A percentile compares a stretch with the other conserved stretches of the same genome.
Conservation (phyloP, 2,113 vertebrate genomes). For the Psammodynastes pulverulentus region DNA sequence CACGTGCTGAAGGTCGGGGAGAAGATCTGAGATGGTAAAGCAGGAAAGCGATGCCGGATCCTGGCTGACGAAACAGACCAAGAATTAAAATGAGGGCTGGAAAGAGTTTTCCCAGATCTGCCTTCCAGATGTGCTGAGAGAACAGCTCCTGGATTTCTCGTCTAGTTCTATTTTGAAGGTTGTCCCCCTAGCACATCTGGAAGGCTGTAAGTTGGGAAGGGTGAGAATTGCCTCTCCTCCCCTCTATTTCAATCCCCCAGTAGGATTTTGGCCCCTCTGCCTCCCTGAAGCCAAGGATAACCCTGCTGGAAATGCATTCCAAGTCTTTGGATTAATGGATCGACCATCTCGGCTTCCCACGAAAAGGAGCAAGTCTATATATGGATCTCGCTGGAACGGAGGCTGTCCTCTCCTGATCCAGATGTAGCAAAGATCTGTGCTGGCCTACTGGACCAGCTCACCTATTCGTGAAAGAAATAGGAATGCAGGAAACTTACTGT, state of each 20-base stretch:
- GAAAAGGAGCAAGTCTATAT: background rate
- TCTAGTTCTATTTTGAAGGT: background rate
- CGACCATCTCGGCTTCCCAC: background rate
- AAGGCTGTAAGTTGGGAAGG: background rate
- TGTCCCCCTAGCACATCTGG: background rate
- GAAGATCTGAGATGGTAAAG: conserved; percentile 82
- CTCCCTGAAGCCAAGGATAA: background rate
- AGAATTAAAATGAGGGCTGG: too few relatives aligned
- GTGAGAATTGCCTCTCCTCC: background rate
- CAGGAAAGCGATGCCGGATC: conserved; percentile 80
- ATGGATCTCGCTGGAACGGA: background rate
- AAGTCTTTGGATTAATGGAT: background rate
- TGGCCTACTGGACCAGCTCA: background rate
- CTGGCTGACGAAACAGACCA: conserved; percentile 73
- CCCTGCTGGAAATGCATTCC: background rate
- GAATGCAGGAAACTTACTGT: conserved; percentile 79
- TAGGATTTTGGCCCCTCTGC: background rate
- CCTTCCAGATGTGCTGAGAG: background rate
- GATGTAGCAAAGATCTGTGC: background rate
- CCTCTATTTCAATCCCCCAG: fast-evolving
- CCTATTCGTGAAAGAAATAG: background rate
- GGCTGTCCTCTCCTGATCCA: background rate
- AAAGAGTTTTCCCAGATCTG: background rate
- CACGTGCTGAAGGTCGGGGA: conserved; percentile 88
- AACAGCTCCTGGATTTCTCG: background rate